Percentiles rank a stretch among this genome's conserved stretches.
Conservation (phyloP, 1,140 invertebrate genomes). For the Dreissena rostriformis region DNA sequence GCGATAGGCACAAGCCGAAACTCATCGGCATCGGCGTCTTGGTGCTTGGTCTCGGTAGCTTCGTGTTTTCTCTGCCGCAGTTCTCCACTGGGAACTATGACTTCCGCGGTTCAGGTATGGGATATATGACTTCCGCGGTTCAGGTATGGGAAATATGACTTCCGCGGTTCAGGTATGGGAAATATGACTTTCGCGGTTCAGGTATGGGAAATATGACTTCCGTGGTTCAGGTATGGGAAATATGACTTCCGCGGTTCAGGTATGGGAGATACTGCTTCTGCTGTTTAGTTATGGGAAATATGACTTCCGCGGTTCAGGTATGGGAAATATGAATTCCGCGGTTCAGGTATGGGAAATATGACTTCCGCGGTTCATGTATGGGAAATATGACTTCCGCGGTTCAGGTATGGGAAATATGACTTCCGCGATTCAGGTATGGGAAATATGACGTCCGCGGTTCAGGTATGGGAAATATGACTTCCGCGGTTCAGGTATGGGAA, state of each 20-base stretch:
- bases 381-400: too few species aligned
- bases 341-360: too few species aligned
- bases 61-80: slow-evolving; percentile 96
- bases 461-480: too few species aligned
- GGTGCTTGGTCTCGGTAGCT: slow-evolving; percentile 88
- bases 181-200: slow-evolving; percentile 50
- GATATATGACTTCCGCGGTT: slow-evolving; percentile 46
- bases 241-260: too few species aligned
- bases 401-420: too few species aligned
- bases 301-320: too few species aligned
- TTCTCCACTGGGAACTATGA: slow-evolving; percentile 84
- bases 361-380: too few species aligned
- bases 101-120: slow-evolving; percentile 55
- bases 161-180: slow-evolving; percentile 54
- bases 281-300: slow-evolving; percentile 46
- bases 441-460: too few species aligned
- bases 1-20: slow-evolving; percentile 89
- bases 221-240: slow-evolving; percentile 49
- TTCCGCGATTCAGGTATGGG: too few species aligned
- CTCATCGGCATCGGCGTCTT: slow-evolving; percentile 88
- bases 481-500: too few species aligned
- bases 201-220: slow-evolving; percentile 52
- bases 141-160: slow-evolving; percentile 59
- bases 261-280: too few species aligned
- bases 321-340: too few species aligned